phyloP scores from a whole-genome alignment of 2,888 invertebrate species.

The Aradus depressus region DNA sequence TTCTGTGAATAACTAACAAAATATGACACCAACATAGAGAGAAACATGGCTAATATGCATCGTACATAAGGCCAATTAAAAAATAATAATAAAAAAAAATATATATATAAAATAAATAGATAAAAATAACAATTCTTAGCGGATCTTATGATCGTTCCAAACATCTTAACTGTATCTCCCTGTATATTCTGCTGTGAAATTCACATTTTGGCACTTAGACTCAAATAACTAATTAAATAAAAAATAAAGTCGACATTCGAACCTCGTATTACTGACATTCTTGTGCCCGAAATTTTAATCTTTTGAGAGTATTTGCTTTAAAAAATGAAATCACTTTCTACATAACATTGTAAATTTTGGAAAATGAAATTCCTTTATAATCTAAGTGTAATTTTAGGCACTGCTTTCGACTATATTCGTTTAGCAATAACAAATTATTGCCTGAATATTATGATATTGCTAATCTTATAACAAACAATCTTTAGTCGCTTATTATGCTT shows the following conservation, averaged over 20 bases:
- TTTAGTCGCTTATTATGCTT: constrained; percentile 5
- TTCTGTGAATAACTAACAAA: too few species aligned
- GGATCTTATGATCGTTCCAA: too few species aligned
- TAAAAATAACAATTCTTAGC: too few species aligned
- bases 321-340: constrained; percentile 16
- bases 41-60: too few species aligned
- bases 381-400: constrained; percentile 18
- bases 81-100: too few species aligned
- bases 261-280: constrained; percentile 8
- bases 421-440: constrained; percentile 13
- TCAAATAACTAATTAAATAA: background rate
- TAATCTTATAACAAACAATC: constrained; percentile 9
- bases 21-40: too few species aligned
- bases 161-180: too few species aligned
- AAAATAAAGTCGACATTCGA: too few species aligned
- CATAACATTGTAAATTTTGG: constrained; percentile 17
- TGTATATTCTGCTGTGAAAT: too few species aligned
- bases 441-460: constrained; percentile 17
- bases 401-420: constrained; percentile 18
- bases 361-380: constrained; percentile 16
- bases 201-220: background rate
- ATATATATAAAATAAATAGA: too few species aligned
- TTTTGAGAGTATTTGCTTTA: constrained; percentile 7
- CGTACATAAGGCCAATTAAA: too few species aligned
- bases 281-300: constrained; percentile 15